Evolutionary conservation across 2,888 invertebrate species (phyloP), one percentile per base, ranked within the genome.

Genomic region (Cosmopolites sordidus): DNA sequence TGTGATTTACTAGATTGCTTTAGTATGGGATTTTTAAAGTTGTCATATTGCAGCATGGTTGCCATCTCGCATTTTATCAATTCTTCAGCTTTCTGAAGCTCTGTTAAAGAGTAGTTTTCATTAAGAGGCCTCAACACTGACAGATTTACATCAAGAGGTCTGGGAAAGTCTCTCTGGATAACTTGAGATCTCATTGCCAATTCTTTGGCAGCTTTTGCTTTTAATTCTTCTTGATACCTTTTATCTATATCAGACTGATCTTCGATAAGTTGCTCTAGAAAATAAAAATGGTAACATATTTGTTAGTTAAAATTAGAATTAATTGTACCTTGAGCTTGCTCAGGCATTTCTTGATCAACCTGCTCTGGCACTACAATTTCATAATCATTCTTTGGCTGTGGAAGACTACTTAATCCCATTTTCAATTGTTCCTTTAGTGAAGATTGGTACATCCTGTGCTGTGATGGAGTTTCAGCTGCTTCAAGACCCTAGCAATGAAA

Each of bases 281-380:
- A 45, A 38, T 39, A 17, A 22, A 12, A 42, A 16, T 30, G 9
- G 12, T n/a, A 33, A 33, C 11, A 33, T 9, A 33, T n/a, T n/a
- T 8, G 8, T 8, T 22, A 22, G 3, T 8, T 22, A 3, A 3
- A 22, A 8, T 3, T 22, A 22, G 8, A 3, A 22, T 22, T 22
- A 66, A 57, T 8, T 62, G 3, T 46, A 46, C 50, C 58, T 33
- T 61, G 62, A 1, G 60, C 58, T 30, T 73, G 64, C 55, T 77
- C 75, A 51, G 79, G 76, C 40, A 72, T 14, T 1, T 75, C 75
- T 12, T 78, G 76, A 43, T 78, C 79, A 48, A 88, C 87, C 48
- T 85, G 82, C 58, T 95, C 95, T 0, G 97, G 96, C 11, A 97
- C 91, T 38, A 98, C 96, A 66, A 98, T 96, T 77, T 99, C 98